A percentile compares a stretch with the other conserved stretches of the same genome.
These are phyloP conservation scores for Alectoris magna DNA, from an alignment of 2,797 vertebrate genomes.

Conservation along the genomic window DNA sequence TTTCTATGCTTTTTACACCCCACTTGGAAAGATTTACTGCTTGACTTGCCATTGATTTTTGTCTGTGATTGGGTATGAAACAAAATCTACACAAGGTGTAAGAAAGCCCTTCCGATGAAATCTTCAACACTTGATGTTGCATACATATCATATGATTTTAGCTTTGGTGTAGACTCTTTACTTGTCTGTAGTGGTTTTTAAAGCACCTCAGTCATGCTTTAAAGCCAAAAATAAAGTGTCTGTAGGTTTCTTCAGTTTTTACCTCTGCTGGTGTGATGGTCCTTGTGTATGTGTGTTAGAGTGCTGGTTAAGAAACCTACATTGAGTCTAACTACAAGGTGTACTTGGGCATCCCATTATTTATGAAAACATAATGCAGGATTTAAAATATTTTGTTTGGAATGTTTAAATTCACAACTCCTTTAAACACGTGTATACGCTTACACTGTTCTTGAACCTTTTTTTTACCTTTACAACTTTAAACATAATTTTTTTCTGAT, in stretches of 20 bases:
- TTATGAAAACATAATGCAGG: not conserved
- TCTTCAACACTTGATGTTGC: not conserved
- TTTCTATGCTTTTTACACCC: not conserved
- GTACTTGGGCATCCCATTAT: not conserved
- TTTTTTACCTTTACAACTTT: not conserved
- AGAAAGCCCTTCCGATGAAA: accelerated
- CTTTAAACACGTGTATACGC: not conserved
- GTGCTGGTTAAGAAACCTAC: not conserved
- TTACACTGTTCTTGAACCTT: not conserved
- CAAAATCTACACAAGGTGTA: not conserved
- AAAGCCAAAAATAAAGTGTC: not conserved
- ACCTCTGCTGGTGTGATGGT: not conserved
- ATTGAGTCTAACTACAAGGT: not conserved
- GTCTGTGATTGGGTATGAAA: not conserved
- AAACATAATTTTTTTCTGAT: not conserved
- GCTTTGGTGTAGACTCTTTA: not conserved
- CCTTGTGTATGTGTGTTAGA: accelerated
- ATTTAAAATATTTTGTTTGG: not conserved
- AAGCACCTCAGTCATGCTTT: not conserved
- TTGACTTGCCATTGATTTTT: not conserved
- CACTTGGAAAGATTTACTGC: not conserved
- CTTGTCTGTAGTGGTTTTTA: not conserved
- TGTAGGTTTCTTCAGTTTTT: not conserved
- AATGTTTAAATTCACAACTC: not conserved
- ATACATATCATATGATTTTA: not conserved